phyloP scores from a whole-genome alignment of 2,888 invertebrate genomes.

The Diadromus collaris region DNA sequence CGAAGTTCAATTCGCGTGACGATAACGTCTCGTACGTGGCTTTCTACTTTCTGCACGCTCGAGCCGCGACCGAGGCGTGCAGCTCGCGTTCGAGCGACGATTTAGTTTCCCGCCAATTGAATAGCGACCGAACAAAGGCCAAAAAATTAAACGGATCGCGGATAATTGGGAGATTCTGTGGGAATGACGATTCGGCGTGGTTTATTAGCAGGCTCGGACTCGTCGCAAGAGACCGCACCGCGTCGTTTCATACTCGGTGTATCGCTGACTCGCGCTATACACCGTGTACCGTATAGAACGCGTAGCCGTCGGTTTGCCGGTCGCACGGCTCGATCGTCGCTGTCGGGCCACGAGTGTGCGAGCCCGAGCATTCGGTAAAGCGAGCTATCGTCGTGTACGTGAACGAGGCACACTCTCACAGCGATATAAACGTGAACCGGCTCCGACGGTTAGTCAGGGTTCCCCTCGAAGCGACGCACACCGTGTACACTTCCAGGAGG shows the following conservation, averaged over 20 bases:
- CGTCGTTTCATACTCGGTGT: constrained; percentile 12
- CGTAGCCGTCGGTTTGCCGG: constrained; percentile 25
- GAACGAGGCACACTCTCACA: constrained; percentile 28
- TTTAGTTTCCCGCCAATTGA: not conserved
- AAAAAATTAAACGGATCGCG: constrained; percentile 7
- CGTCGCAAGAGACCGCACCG: constrained; percentile 16
- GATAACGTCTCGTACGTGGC: constrained; percentile 27
- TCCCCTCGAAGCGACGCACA: constrained; percentile 65
- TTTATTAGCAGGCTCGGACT: not conserved
- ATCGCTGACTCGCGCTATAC: constrained; percentile 31
- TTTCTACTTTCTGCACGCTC: constrained; percentile 42
- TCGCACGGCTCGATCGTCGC: constrained; percentile 46
- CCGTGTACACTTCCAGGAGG: constrained; percentile 69
- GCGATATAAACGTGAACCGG: constrained; percentile 52
- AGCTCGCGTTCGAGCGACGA: not conserved
- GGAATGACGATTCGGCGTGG: constrained; percentile 41
- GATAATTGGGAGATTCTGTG: constrained; percentile 23
- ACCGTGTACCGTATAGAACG: constrained; percentile 42
- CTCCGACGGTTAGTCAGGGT: constrained; percentile 74
- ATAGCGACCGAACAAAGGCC: constrained; percentile 2
- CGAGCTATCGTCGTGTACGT: constrained; percentile 35
- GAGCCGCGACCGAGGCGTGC: not conserved
- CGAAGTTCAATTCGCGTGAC: constrained; percentile 32
- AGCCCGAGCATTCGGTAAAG: constrained; percentile 24
- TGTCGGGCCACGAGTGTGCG: constrained; percentile 4